Base-by-base conservation (phyloP, 2,113 vertebrate genomes). In the Euleptes europaea region DNA sequence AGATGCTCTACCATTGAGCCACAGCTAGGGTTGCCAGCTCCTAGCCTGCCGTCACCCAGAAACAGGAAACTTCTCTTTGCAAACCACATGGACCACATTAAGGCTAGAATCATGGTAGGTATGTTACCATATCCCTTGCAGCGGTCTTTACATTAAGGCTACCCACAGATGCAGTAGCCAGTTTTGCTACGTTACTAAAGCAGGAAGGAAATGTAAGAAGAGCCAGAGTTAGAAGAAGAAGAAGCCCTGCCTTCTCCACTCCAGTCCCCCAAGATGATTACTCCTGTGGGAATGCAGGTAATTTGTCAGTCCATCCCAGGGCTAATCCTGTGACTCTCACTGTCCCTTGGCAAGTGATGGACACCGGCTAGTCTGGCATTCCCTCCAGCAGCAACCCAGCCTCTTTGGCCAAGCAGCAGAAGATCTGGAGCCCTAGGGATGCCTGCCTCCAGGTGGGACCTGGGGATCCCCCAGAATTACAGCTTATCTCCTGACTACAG, bases 261-360 rank as follows among this genome's bases (percentile, higher is more conserved):
- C 72, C 31, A 91, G 42, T 94, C 84, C 28, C 94, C 94, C 91
- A 96, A 94, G 0, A 90, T 96, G 88, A 97, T 95, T 89, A 96
- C 97, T 90, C 96, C 96, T 0, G 96, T 96, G 86, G 96, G 96
- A 86, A 97, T 76, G 49, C 82, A 83, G 67, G 96, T 95, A 75
- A 96, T 89, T 54, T 92, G 94, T 63, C 96, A 92, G 0, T 95
- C 96, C 96, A 96, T 96, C 75, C 81, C 81, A 63, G 85, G 70
- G 6, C 77, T 17, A 42, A 74, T 74, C 40, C 44, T 80, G 69
- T 5, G 67, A 74, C 66, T 44, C 70, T 42, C 78, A 80, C 67
- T 80, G 0, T 70, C 86, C 80, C 72, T 78, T 81, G 28, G 0
- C 0, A 21, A 85, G 23, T 0, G 47, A 71, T 44, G 5, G 49